phyloP scores from a whole-genome alignment of 2,888 invertebrate species.

The Mesorhabditis belari region DNA sequence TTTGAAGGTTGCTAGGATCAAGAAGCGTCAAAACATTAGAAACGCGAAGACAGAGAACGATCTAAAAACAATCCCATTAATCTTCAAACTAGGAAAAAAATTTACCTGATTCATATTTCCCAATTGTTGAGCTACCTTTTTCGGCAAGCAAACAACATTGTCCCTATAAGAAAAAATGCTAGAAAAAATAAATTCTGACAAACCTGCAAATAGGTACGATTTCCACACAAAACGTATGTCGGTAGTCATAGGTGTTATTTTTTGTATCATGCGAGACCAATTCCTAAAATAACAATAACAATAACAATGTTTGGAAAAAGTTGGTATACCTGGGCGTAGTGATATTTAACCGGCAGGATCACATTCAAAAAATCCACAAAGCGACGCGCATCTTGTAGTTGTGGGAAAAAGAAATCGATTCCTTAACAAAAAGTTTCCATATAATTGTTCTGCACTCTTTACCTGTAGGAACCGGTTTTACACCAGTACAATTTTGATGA shows the following conservation, averaged over 20 bases:
- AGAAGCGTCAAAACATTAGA: slow-evolving; percentile 84
- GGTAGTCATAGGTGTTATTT: slow-evolving; percentile 92
- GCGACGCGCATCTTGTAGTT: slow-evolving; percentile 72
- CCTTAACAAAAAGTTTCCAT: slow-evolving; percentile 60
- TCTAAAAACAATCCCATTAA: slow-evolving; percentile 62
- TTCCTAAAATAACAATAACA: slow-evolving; percentile 15
- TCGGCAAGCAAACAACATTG: slow-evolving; percentile 45
- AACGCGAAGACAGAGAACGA: slow-evolving; percentile 81
- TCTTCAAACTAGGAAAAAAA: slow-evolving; percentile 3
- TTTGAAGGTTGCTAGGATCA: slow-evolving; percentile 66
- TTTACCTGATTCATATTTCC: slow-evolving; percentile 35
- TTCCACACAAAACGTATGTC: slow-evolving; percentile 81
- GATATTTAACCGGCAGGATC: slow-evolving; percentile 74
- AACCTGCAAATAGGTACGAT: slow-evolving; percentile 86
- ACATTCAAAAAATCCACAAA: slow-evolving; percentile 85
- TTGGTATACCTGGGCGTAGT: slow-evolving; percentile 71
- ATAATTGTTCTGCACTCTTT: background rate
- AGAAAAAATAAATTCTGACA: background rate
- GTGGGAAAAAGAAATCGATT: slow-evolving; percentile 85
- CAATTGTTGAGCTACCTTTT: slow-evolving; percentile 39
- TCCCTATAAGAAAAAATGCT: slow-evolving; percentile 19
- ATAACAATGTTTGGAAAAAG: background rate
- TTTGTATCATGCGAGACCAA: slow-evolving; percentile 78
- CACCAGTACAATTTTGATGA: slow-evolving; percentile 34
- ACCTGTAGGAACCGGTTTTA: slow-evolving; percentile 43